A percentile compares a stretch with the other conserved stretches of the same genome.
phyloP scores from a whole-genome alignment of 2,888 invertebrate species.

The Amaurobius ferox region DNA sequence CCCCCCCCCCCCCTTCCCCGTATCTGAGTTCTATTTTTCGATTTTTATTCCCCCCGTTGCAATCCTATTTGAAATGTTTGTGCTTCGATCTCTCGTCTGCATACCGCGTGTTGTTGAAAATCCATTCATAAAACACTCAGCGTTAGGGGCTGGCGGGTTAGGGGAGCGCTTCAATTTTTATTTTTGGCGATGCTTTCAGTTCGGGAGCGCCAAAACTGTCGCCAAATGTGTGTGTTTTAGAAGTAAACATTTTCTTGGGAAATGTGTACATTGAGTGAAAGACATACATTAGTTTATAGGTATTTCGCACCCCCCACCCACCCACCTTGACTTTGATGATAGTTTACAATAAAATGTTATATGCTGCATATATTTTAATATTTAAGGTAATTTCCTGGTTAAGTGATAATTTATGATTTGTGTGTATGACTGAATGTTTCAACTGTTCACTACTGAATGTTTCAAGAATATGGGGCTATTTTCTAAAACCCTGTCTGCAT shows the following conservation, averaged over 20 bases:
- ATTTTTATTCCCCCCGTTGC: background rate
- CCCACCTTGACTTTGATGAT: too few species aligned
- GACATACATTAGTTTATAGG: too few species aligned
- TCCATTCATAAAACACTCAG: slow-evolving; percentile 65
- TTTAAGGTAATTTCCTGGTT: too few species aligned
- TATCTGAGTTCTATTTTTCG: slow-evolving; percentile 1
- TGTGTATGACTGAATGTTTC: too few species aligned
- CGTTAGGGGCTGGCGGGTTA: slow-evolving; percentile 25
- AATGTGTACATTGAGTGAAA: too few species aligned
- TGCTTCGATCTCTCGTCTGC: slow-evolving; percentile 54
- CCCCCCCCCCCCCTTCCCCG: background rate
- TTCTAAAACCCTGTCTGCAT: too few species aligned
- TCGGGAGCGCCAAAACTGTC: slow-evolving; percentile 26
- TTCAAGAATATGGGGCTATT: too few species aligned
- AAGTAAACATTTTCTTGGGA: too few species aligned
- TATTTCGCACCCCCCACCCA: background rate
- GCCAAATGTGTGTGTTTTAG: slow-evolving; percentile 28
- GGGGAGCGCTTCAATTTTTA: slow-evolving; percentile 9
- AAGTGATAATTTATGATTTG: too few species aligned
- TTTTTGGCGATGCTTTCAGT: background rate
- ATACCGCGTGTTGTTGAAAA: slow-evolving; percentile 50
- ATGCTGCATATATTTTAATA: too few species aligned
- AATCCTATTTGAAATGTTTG: slow-evolving; percentile 58
- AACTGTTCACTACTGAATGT: too few species aligned
- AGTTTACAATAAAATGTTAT: too few species aligned